Conservation (phyloP, 92 coral and sea anemone genomes). For the Umimayanthus kanabou region DNA sequence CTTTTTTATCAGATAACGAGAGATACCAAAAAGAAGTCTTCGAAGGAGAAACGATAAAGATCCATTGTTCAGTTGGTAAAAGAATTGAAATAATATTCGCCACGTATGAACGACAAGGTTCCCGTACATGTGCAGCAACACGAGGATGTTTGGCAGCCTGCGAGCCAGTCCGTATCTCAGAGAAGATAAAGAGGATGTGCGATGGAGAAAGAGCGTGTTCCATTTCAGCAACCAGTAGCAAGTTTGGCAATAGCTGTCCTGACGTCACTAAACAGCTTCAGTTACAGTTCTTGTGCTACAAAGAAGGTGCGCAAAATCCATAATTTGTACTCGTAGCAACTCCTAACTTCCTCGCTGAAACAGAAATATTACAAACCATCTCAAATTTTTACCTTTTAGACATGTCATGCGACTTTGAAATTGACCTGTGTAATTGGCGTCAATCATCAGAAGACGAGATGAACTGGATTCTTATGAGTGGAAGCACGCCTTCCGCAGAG, state of each 20-base stretch:
- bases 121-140: neutral
- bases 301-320: neutral
- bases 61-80: constrained; percentile 1
- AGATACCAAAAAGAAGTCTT: neutral
- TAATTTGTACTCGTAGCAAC: neutral
- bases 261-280: constrained; percentile 13
- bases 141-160: neutral
- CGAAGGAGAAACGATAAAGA: constrained; percentile 8
- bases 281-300: constrained; percentile 2
- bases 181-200: neutral
- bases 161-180: neutral
- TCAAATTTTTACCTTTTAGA: neutral
- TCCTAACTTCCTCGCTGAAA: neutral
- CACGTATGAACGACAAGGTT: neutral
- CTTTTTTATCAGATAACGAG: constrained; percentile 8
- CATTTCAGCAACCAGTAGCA: neutral
- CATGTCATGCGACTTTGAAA: constrained; percentile 32
- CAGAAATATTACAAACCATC: neutral
- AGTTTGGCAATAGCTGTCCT: neutral
- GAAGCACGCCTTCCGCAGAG: constrained; percentile 9
- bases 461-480: constrained; percentile 15
- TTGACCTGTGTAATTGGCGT: constrained; percentile 9
- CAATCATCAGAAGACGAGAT: constrained; percentile 8
- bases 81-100: constrained; percentile 5
- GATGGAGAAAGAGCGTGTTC: constrained; percentile 3